Evolutionary conservation across 2,797 vertebrate genomes (phyloP), one percentile per base, ranked within the genome.

Genomic region (Hyperoplus immaculatus): DNA sequence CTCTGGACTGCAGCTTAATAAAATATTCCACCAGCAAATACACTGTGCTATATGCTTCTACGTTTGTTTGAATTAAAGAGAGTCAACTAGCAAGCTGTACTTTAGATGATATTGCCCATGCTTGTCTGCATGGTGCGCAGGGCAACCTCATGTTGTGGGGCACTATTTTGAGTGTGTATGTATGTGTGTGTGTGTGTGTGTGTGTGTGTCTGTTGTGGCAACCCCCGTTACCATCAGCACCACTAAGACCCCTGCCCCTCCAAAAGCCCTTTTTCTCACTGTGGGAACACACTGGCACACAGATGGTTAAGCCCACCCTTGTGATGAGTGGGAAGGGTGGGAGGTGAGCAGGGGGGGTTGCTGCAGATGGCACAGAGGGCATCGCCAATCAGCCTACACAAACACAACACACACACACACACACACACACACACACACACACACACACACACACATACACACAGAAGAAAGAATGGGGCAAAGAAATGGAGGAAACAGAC

Each of bases 231-330:
- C 51, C 36, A 29, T 36, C 57, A 8, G 36, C 6, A 64, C n/a
- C 14, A 58, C 76, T 39, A 64, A 47, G 50, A 67, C 77, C 61
- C 68, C 45, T 53, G 63, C 77, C 61, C 59, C 74, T 64, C 45
- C 55, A 72, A 12, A 67, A 43, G 21, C 76, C 78, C 58, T 63
- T 62, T 81, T 77, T 83, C 86, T 92, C 86, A 82, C 91, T 90
- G 90, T 92, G 91, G 82, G 92, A 92, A 92, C 91, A 95, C 93
- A 92, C 91, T 95, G 94, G 95, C 94, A 95, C 94, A 92, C 95
- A 95, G 95, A 96, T 95, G 95, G 95, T 96, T 96, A 95, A 96
- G 91, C 93, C 94, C 94, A 95, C 92, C 93, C 94, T 95, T 93
- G 90, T 89, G 84, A 88, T 90, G 91, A 92, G 91, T 91, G 86